These are phyloP conservation scores for Amblyjoppa proteus DNA, from an alignment of 2,888 invertebrate genomes.

Conservation along the genomic window DNA sequence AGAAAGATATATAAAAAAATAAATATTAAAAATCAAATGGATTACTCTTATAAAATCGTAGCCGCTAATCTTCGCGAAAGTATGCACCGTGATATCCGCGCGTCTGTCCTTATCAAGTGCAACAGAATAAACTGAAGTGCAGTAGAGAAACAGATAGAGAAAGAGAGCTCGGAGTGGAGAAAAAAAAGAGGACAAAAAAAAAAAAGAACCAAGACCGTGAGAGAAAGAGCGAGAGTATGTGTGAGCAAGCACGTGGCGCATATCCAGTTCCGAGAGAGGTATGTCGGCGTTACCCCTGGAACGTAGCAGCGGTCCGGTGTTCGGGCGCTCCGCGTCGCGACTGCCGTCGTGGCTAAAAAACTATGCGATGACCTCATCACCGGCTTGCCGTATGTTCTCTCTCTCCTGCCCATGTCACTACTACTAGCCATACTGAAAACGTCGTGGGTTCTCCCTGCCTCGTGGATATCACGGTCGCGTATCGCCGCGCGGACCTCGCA, in stretches of 20 bases:
- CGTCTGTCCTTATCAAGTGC: conserved; percentile 61
- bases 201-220: conserved; percentile 12
- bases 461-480: conserved; percentile 56
- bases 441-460: conserved; percentile 70
- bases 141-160: conserved; percentile 42
- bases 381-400: conserved; percentile 78
- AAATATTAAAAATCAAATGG: neutral
- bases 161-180: conserved; percentile 2
- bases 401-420: conserved; percentile 77
- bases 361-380: conserved; percentile 84
- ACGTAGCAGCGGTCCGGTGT: conserved; percentile 75
- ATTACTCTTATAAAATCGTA: neutral
- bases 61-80: conserved; percentile 22
- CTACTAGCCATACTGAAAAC: conserved; percentile 82
- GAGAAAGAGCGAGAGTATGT: conserved; percentile 39
- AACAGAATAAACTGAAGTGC: conserved; percentile 47
- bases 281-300: conserved; percentile 56
- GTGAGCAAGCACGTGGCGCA: conserved; percentile 75
- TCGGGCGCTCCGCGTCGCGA: conserved; percentile 82
- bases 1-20: neutral
- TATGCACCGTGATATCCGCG: conserved; percentile 42
- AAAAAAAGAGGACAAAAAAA: conserved; percentile 7
- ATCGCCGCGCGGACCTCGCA: conserved; percentile 12
- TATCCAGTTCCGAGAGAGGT: conserved; percentile 69
- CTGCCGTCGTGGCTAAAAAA: conserved; percentile 82